These are phyloP conservation scores for Syrmaticus mikado DNA, from an alignment of 2,113 vertebrate species.

Conservation along the genomic window DNA sequence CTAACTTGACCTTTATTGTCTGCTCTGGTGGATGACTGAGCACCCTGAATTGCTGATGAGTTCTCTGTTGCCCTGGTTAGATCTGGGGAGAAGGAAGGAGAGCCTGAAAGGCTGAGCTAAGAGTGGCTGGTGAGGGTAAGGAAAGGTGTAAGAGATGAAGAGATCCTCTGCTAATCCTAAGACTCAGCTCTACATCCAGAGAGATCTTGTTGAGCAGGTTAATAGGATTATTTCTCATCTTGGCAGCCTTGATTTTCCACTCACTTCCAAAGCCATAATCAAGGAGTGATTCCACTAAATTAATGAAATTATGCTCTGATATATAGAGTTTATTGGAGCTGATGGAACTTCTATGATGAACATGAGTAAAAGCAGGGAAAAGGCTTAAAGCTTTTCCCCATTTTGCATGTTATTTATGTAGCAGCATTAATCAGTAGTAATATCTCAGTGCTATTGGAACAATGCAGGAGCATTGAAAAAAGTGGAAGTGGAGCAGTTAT, in stretches of 20 bases:
- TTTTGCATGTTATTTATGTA: conserved; percentile 39
- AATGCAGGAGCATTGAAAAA: conserved; percentile 15
- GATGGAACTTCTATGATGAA: not conserved
- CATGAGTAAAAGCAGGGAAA: not conserved
- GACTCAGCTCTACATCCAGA: not conserved
- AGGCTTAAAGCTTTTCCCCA: not conserved
- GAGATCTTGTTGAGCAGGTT: not conserved
- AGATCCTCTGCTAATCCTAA: not conserved
- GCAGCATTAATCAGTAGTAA: conserved; percentile 45
- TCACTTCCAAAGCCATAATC: not conserved
- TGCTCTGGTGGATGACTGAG: not conserved
- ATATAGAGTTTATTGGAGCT: not conserved
- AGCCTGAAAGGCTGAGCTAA: not conserved
- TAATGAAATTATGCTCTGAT: not conserved
- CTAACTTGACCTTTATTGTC: not conserved
- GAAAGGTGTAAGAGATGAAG: not conserved
- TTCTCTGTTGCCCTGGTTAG: not conserved
- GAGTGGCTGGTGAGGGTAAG: not conserved
- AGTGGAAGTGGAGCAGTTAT: conserved; percentile 50
- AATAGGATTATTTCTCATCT: conserved; percentile 3
- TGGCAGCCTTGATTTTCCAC: not conserved
- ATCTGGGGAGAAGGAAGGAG: not conserved
- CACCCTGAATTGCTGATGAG: not conserved
- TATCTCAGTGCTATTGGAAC: conserved; percentile 33
- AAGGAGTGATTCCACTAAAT: not conserved